phyloP scores from a whole-genome alignment of 2,113 vertebrate species.

The Lophotis ruficrista region DNA sequence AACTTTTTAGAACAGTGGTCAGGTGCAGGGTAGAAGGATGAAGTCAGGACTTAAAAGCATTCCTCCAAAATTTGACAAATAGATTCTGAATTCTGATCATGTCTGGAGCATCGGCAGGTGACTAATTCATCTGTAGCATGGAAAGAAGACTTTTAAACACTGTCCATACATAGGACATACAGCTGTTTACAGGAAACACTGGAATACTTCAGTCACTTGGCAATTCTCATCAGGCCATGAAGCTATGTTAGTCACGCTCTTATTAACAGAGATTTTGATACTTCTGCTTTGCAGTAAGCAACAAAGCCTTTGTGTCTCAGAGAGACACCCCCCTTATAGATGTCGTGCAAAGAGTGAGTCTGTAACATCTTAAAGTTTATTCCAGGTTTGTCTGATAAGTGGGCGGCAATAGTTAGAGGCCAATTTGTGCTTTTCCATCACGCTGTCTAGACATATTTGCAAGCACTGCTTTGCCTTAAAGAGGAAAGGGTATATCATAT shows the following conservation, averaged over 20 bases:
- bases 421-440: slow-evolving; percentile 56
- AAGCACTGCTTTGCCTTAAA: slow-evolving; percentile 34
- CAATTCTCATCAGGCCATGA: slow-evolving; percentile 10
- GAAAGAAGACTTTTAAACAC: slow-evolving; percentile 1
- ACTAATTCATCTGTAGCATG: slow-evolving; percentile 26
- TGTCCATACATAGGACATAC: neutral
- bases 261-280: neutral
- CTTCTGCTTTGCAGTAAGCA: neutral
- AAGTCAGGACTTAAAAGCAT: slow-evolving; percentile 34
- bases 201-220: slow-evolving; percentile 1
- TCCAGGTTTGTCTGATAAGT: slow-evolving; percentile 47
- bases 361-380: slow-evolving; percentile 42
- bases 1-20: neutral
- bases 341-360: neutral
- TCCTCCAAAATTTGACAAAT: slow-evolving; percentile 30
- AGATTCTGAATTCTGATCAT: slow-evolving; percentile 1
- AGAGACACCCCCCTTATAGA: neutral
- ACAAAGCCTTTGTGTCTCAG: neutral
- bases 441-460: slow-evolving; percentile 38
- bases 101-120: neutral
- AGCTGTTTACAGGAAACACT: neutral
- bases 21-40: neutral
- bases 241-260: neutral
- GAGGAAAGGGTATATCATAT: slow-evolving; percentile 51
- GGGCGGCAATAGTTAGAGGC: slow-evolving; percentile 40